phyloP scores from a whole-genome alignment of 2,888 invertebrate genomes.

The Tachina grossa region DNA sequence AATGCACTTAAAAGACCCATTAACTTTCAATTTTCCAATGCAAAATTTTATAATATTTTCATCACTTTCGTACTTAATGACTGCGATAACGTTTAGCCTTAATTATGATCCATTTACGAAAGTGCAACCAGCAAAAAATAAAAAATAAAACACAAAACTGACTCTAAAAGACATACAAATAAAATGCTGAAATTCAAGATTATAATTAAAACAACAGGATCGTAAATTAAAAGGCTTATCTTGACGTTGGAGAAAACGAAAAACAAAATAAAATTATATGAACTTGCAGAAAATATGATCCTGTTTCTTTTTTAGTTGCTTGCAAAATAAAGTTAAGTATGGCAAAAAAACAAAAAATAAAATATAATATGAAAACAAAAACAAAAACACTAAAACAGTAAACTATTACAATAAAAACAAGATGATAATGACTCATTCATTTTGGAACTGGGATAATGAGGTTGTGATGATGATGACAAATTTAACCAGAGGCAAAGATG shows the following conservation, averaged over 20 bases:
- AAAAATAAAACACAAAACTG: background rate
- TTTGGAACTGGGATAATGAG: conserved; percentile 33
- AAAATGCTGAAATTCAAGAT: conserved; percentile 58
- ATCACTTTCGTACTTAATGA: conserved; percentile 48
- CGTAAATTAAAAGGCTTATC: conserved; percentile 65
- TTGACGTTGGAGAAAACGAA: conserved; percentile 35
- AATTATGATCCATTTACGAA: conserved; percentile 64
- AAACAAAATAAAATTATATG: conserved; percentile 21
- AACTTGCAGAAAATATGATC: conserved; percentile 40
- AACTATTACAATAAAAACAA: conserved; percentile 30
- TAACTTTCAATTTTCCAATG: conserved; percentile 30
- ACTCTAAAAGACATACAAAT: conserved; percentile 29
- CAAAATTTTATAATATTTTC: conserved; percentile 27
- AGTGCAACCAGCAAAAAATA: conserved; percentile 30
- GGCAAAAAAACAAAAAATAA: background rate
- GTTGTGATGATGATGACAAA: conserved; percentile 56
- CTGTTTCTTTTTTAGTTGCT: conserved; percentile 45
- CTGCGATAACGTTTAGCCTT: conserved; percentile 59
- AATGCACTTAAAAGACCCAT: conserved; percentile 25
- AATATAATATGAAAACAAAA: background rate
- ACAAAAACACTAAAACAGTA: conserved; percentile 14
- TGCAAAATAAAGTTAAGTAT: conserved; percentile 15
- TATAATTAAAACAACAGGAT: conserved; percentile 64
- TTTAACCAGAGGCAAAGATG: conserved; percentile 46
- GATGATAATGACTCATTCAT: conserved; percentile 60